These are phyloP conservation scores for Pygoscelis adeliae DNA, from an alignment of 2,113 vertebrate genomes.

Conservation along the genomic window DNA sequence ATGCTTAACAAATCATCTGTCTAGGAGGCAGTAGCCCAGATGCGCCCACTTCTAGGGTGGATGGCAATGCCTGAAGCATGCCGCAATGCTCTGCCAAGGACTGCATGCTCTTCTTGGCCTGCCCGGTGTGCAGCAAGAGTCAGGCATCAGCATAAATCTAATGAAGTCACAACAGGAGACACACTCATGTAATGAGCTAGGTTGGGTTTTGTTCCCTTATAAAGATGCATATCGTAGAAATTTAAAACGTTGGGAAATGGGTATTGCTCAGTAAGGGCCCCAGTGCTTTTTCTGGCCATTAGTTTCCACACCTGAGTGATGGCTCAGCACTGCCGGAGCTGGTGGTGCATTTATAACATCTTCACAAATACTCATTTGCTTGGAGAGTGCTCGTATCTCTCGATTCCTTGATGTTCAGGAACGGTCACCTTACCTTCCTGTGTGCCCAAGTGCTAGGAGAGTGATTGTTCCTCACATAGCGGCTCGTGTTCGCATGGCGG, in stretches of 20 bases:
- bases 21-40: slow-evolving; percentile 27
- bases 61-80: not conserved
- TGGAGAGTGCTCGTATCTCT: not conserved
- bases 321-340: not conserved
- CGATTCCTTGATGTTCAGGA: not conserved
- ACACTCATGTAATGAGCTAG: rapidly evolving
- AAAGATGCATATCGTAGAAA: not conserved
- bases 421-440: not conserved
- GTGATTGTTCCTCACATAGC: not conserved
- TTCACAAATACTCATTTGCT: not conserved
- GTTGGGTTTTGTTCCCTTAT: not conserved
- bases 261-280: not conserved
- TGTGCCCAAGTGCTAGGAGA: not conserved
- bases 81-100: not conserved
- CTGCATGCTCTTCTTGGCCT: rapidly evolving
- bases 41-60: not conserved
- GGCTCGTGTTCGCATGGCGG: rapidly evolving
- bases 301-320: not conserved
- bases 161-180: not conserved
- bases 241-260: not conserved
- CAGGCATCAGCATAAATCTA: not conserved
- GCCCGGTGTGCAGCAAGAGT: rapidly evolving
- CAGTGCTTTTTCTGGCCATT: not conserved
- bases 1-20: slow-evolving; percentile 33
- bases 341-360: not conserved